Conservation (phyloP, 2,888 invertebrate species). For the Leuctra nigra region DNA sequence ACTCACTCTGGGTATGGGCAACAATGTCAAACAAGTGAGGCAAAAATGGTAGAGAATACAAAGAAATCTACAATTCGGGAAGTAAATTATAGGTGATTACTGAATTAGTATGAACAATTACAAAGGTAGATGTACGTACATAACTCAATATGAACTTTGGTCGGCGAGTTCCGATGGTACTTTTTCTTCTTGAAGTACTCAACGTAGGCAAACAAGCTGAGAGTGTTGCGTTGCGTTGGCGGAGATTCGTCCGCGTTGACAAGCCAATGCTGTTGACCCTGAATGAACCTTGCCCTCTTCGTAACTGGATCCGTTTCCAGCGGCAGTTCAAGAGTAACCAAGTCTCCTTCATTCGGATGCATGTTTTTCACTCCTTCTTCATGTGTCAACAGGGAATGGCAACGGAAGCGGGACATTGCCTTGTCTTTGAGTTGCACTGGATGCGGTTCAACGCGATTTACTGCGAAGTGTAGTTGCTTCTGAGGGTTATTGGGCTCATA, state of each 20-base stretch:
- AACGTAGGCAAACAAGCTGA: not conserved
- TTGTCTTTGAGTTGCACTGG: not conserved
- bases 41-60: too few relatives aligned
- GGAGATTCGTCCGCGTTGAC: too few relatives aligned
- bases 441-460: not conserved
- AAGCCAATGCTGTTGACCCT: too few relatives aligned
- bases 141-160: not conserved
- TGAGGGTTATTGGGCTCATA: not conserved
- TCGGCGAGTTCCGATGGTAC: not conserved
- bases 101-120: not conserved
- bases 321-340: constrained; percentile 35
- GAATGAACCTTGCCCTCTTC: too few relatives aligned
- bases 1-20: too few relatives aligned
- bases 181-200: not conserved
- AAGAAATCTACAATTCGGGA: too few relatives aligned
- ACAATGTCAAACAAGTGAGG: too few relatives aligned
- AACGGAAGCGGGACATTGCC: constrained; percentile 31
- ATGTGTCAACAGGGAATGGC: constrained; percentile 34
- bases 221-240: too few relatives aligned
- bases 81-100: too few relatives aligned
- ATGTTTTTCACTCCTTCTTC: constrained; percentile 29
- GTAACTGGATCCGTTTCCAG: constrained; percentile 25
- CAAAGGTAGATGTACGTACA: not conserved
- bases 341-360: constrained; percentile 35
- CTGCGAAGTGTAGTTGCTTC: not conserved